phyloP scores from a whole-genome alignment of 1,140 invertebrate genomes.

The Dolichoris vasculosae region DNA sequence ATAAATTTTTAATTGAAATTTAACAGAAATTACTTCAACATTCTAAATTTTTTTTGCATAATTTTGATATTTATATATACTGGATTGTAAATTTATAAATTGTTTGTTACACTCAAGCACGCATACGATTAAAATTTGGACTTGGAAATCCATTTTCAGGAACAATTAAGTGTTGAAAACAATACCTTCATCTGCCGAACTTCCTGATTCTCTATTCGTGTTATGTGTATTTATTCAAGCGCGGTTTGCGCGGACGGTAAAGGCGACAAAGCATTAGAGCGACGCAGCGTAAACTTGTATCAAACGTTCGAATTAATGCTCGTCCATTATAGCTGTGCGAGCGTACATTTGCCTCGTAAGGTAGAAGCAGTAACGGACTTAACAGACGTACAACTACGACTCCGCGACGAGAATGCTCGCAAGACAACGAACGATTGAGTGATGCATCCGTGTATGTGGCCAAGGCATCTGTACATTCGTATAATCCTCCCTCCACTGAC shows the following conservation, averaged over 20 bases:
- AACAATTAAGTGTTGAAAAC: conserved; percentile 21
- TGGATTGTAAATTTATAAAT: no score
- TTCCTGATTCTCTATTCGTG: background rate
- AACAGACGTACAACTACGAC: background rate
- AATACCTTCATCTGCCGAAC: conserved; percentile 3
- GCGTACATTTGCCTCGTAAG: background rate
- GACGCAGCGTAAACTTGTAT: conserved; percentile 11
- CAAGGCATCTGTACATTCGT: conserved; percentile 55
- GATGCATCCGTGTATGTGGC: conserved; percentile 35
- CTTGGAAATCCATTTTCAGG: conserved; percentile 13
- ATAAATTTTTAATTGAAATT: no score
- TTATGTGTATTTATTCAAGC: background rate
- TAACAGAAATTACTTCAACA: no score
- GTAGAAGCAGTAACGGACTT: background rate
- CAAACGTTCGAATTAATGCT: conserved; percentile 38
- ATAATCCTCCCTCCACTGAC: background rate
- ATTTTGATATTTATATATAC: no score
- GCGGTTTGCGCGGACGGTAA: background rate
- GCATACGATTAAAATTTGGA: background rate
- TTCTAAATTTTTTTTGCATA: no score
- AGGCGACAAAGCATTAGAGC: background rate
- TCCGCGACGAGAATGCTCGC: background rate
- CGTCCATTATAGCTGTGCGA: background rate
- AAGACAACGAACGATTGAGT: conserved; percentile 43
- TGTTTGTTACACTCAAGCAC: no score